Evolutionary conservation across 1,140 invertebrate genomes (phyloP).

Genomic region (Euglossa dilemma): DNA sequence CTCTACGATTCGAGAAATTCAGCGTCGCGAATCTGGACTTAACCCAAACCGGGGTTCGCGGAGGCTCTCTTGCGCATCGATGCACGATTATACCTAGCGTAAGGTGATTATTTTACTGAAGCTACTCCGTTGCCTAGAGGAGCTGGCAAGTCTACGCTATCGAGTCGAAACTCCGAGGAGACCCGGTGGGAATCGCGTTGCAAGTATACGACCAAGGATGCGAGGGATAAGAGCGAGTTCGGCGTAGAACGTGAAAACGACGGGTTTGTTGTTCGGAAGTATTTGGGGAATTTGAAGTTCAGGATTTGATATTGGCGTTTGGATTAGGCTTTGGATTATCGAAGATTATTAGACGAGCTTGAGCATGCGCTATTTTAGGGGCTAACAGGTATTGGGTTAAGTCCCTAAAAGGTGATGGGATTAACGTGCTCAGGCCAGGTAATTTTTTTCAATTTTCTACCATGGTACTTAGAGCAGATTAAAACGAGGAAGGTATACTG

Average conservation of each 20-base stretch:
- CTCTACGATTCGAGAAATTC: conserved; percentile 1
- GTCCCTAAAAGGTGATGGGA: too few species aligned
- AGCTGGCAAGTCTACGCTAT: conserved; percentile 18
- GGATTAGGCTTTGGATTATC: too few species aligned
- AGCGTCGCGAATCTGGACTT: conserved; percentile 13
- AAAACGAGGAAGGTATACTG: too few species aligned
- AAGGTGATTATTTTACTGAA: conserved; percentile 54
- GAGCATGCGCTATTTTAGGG: too few species aligned
- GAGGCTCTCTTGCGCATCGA: conserved; percentile 39
- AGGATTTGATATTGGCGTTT: neutral
- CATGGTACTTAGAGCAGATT: too few species aligned
- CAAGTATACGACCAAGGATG: neutral
- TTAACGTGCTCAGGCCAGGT: too few species aligned
- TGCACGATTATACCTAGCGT: conserved; percentile 44
- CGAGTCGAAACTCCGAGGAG: conserved; percentile 8
- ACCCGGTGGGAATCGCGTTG: neutral
- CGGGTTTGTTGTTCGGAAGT: neutral
- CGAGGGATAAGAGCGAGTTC: too few species aligned
- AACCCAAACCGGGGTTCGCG: neutral
- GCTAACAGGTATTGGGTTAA: too few species aligned
- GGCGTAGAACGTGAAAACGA: neutral
- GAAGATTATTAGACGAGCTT: too few species aligned
- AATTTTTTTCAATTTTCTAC: too few species aligned
- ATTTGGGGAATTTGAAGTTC: neutral
- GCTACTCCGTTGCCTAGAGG: neutral